Evolutionary conservation across 2,888 invertebrate genomes (phyloP), one percentile per base, ranked within the genome.

Genomic region (Hirtodrosophila trivittata): DNA sequence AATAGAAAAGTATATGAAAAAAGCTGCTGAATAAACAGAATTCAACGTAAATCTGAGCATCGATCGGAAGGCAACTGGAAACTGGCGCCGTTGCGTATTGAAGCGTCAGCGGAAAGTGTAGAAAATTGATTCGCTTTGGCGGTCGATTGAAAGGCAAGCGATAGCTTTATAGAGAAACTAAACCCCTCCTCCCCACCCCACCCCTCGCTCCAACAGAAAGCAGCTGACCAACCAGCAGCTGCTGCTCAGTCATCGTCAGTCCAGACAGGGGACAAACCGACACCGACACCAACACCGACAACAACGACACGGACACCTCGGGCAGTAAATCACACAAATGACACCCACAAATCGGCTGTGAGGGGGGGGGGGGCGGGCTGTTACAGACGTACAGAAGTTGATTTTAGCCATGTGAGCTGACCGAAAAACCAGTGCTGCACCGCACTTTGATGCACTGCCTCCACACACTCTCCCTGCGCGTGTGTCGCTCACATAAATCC

Each of bases 91-190:
- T 18, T 33, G 5, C 14, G 25, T 10, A 16, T 16, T 26, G 18
- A 42, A 49, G 37, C 49, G 47, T 75, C 77, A 84, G 74, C 81
- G 66, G 28, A 62, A 80, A 67, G 59, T 51, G 59, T 52, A 80
- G 68, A 55, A 62, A 74, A 66, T 47, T 67, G 51, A 47, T 42
- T 56, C 65, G 28, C n/a, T 58, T 78, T 63, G 69, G 54, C 67
- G 81, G 81, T 75, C 75, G 65, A 62, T 75, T 83, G 77, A 83
- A 86, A 78, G 84, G 58, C 84, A 80, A 72, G 65, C n/a, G n/a
- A n/a, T n/a, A n/a, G n/a, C n/a, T n/a, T n/a, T n/a, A n/a, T n/a
- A n/a, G n/a, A n/a, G n/a, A n/a, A n/a, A n/a, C n/a, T n/a, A n/a
- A n/a, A n/a, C n/a, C n/a, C n/a, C n/a, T n/a, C n/a, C n/a, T n/a